These are phyloP conservation scores for Macrophya annulata DNA, from an alignment of 2,888 invertebrate genomes.

Conservation along the genomic window DNA sequence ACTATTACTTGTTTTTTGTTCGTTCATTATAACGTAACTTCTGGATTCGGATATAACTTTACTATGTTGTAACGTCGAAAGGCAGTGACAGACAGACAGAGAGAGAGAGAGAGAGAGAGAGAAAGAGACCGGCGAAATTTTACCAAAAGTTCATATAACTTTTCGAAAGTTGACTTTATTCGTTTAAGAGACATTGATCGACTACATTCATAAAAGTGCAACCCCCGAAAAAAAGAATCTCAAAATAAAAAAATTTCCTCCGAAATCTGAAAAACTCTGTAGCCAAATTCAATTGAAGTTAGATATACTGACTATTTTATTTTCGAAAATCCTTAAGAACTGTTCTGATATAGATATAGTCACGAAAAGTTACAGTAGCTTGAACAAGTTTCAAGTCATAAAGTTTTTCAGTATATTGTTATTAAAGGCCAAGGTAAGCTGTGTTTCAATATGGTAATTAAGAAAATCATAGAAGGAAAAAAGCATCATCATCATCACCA, in stretches of 20 bases:
- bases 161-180: conserved; percentile 12
- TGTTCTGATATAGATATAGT: neutral
- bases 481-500: neutral
- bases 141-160: neutral
- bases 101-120: no score
- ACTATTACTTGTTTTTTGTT: neutral
- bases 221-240: neutral
- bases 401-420: neutral
- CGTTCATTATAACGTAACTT: neutral
- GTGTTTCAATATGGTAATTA: neutral
- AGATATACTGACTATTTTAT: neutral
- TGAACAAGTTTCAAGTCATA: neutral
- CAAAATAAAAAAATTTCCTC: neutral
- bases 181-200: conserved; percentile 22
- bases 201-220: conserved; percentile 19
- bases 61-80: neutral
- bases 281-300: neutral
- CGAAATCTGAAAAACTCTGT: neutral
- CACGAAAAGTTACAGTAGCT: neutral
- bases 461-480: neutral
- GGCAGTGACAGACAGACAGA: neutral
- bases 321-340: neutral
- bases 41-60: neutral
- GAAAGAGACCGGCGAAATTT: neutral
- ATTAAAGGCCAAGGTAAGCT: neutral